phyloP scores from a whole-genome alignment of 2,888 invertebrate genomes.

The Glyphotaelius pellucidus region DNA sequence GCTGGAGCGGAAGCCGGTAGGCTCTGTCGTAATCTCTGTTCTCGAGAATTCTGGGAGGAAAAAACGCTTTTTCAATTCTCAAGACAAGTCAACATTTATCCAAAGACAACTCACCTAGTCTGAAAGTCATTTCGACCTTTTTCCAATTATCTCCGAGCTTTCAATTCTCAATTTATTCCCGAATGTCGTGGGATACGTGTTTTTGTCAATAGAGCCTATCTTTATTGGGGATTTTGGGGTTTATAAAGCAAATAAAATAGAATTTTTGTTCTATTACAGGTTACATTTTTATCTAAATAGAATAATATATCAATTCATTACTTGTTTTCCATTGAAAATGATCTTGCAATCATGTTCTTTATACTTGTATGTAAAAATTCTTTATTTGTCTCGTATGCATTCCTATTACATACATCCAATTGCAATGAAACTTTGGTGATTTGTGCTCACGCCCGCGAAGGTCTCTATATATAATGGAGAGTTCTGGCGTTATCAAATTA shows the following conservation, averaged over 20 bases:
- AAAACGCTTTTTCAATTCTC: conserved; percentile 33
- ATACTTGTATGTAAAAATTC: no score
- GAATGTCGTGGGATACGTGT: not conserved
- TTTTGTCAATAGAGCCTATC: not conserved
- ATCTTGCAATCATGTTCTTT: not conserved
- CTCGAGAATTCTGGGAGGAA: not conserved
- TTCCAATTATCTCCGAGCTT: conserved; percentile 49
- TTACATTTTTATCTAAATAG: not conserved
- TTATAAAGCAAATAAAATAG: not conserved
- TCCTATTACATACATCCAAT: no score
- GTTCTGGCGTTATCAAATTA: no score
- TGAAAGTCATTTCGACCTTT: conserved; percentile 46
- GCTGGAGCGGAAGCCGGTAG: not conserved
- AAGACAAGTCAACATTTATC: conserved; percentile 49
- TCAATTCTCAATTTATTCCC: not conserved
- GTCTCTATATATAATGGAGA: no score
- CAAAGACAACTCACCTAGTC: conserved; percentile 38
- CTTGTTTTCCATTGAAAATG: not conserved
- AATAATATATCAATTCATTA: not conserved
- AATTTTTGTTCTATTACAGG: not conserved
- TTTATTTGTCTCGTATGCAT: no score
- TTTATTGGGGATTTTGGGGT: not conserved
- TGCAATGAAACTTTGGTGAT: no score
- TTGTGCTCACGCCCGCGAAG: no score
- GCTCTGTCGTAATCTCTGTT: conserved; percentile 30